Evolutionary conservation across 2,888 invertebrate genomes (phyloP).

Genomic region (Apocheima hispidaria): DNA sequence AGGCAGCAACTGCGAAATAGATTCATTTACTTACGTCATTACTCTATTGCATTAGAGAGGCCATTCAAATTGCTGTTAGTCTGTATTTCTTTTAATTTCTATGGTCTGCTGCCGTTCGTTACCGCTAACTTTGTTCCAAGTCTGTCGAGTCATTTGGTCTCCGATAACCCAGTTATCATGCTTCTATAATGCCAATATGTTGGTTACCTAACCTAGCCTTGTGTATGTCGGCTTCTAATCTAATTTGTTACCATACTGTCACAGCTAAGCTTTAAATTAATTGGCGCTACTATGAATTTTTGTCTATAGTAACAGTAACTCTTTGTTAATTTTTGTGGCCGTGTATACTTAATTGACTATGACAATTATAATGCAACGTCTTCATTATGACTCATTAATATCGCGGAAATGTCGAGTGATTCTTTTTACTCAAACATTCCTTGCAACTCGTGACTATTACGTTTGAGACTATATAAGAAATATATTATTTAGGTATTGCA

Average conservation of each 20-base stretch:
- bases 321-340: constrained; percentile 9
- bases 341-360: constrained; percentile 18
- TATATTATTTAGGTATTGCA: background rate
- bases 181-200: constrained; percentile 21
- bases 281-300: constrained; percentile 3
- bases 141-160: constrained; percentile 16
- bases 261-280: constrained; percentile 3
- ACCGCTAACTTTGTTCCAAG: constrained; percentile 12
- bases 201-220: constrained; percentile 2
- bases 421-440: constrained; percentile 14
- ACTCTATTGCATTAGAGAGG: constrained; percentile 69
- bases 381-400: constrained; percentile 22
- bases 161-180: constrained; percentile 40
- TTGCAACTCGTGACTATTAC: constrained; percentile 5
- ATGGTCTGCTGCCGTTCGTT: constrained; percentile 31
- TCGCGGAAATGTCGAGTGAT: constrained; percentile 13
- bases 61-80: constrained; percentile 59
- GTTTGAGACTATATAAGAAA: background rate
- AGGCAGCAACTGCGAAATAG: constrained; percentile 50
- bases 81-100: constrained; percentile 48
- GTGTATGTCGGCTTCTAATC: constrained; percentile 27
- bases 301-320: constrained; percentile 17
- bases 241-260: constrained; percentile 10
- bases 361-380: constrained; percentile 17
- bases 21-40: constrained; percentile 63